Base-by-base conservation (phyloP, 2,888 invertebrate species). In the Lepidochrysops patricia region DNA sequence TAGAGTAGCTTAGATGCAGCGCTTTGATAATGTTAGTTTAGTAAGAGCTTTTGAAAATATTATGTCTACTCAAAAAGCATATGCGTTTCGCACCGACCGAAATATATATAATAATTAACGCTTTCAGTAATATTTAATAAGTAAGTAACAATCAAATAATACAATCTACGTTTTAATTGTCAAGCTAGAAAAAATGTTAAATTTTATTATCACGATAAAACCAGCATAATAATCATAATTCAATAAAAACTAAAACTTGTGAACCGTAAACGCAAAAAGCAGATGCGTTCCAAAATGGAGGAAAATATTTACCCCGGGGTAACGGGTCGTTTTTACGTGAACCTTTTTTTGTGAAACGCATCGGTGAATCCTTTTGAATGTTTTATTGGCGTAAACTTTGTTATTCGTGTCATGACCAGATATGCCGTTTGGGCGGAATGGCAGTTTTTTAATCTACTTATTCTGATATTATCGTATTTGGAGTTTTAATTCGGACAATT, bases 281-380 rank as follows among this genome's bases (percentile, higher is more conserved):
- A 50, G 50, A 60, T 63, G 62, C 69, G 67, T 68, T 67, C 67
- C 65, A 66, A 75, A 75, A 72, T 70, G 72, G 69, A 75, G 69
- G 70, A 68, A 70, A 73, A 72, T 71, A 70, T 74, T 71, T 62
- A 77, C 78, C 77, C 67, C 69, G 67, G 70, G 72, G 73, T 72
- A 72, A 67, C 63, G 74, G 66, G 66, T 69, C 71, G 70, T 72
- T 78, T 43, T 75, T 74, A 75, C 73, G 69, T 71, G 70, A 72
- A 73, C 67, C 72, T 74, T 73, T 72, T 64, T 75, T 70, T 71
- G 70, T 73, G 67, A 68, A 71, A 74, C 70, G 71, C 72, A 71
- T 70, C 72, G 72, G 68, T 76, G 76, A 75, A 74, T 79, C 75
- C 74, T 75, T 73, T 72, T 79, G 75, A 77, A 79, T 76, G 76